phyloP scores from a whole-genome alignment of 2,888 invertebrate genomes.

The Xanthorhoe designata region DNA sequence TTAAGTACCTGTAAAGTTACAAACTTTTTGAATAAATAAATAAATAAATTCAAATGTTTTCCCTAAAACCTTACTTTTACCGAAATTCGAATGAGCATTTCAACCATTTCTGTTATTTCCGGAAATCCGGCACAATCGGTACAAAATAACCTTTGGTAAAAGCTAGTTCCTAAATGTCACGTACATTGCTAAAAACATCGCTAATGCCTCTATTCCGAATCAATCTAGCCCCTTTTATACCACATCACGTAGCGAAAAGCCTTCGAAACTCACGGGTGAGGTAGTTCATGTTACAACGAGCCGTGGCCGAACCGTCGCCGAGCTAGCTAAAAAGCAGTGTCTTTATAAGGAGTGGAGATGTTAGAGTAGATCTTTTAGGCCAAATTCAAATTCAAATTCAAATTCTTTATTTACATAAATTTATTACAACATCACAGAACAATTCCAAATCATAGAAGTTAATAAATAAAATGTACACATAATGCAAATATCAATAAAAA shows the following conservation, averaged over 20 bases:
- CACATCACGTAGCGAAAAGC: slow-evolving; percentile 41
- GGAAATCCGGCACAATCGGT: slow-evolving; percentile 3
- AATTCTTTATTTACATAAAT: too few relatives aligned
- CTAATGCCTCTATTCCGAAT: slow-evolving; percentile 42
- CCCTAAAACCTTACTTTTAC: not conserved
- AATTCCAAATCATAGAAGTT: too few relatives aligned
- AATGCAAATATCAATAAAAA: too few relatives aligned
- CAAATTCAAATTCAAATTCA: too few relatives aligned
- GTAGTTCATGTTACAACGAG: not conserved
- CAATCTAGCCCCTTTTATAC: slow-evolving; percentile 38
- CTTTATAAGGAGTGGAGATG: too few relatives aligned
- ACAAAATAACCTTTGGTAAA: slow-evolving; percentile 17
- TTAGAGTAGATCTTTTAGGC: too few relatives aligned
- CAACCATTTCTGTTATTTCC: not conserved
- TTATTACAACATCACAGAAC: too few relatives aligned
- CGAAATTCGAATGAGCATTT: not conserved
- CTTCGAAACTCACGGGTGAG: slow-evolving; percentile 42
- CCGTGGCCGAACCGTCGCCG: not conserved
- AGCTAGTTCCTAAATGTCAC: slow-evolving; percentile 27
- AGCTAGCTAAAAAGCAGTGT: not conserved
- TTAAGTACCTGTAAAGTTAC: too few relatives aligned
- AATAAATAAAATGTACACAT: too few relatives aligned
- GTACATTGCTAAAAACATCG: slow-evolving; percentile 35
- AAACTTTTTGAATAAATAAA: too few relatives aligned
- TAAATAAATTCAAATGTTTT: too few relatives aligned